These are phyloP conservation scores for Ptilorrhoa leucosticta DNA, from an alignment of 2,113 vertebrate genomes.

Conservation along the genomic window DNA sequence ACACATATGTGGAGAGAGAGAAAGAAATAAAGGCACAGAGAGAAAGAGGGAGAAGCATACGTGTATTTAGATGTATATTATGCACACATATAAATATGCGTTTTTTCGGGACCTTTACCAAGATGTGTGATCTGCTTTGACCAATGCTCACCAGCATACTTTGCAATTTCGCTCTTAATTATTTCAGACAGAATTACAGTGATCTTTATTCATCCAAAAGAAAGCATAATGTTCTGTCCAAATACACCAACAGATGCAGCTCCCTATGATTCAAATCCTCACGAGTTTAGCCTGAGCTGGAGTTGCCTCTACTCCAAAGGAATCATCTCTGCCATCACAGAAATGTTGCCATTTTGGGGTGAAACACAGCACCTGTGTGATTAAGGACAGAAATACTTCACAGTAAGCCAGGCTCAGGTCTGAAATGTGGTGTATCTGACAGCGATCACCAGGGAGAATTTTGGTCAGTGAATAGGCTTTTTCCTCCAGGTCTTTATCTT, in stretches of 20 bases:
- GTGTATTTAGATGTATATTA: background rate
- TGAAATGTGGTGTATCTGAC: background rate
- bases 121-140: background rate
- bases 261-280: background rate
- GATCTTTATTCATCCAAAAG: background rate
- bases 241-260: constrained; percentile 6
- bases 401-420: background rate
- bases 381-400: background rate
- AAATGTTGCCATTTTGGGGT: background rate
- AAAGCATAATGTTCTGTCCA: background rate
- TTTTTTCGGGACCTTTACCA: background rate
- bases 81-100: background rate
- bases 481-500: background rate
- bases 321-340: background rate
- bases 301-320: background rate
- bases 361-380: background rate
- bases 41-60: background rate
- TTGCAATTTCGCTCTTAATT: background rate
- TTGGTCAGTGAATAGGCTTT: background rate
- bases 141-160: background rate
- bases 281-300: background rate
- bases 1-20: background rate
- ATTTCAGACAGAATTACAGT: background rate
- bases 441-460: background rate
- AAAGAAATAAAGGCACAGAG: background rate